These are phyloP conservation scores for Lordiphosa clarofinis DNA, from an alignment of 1,140 invertebrate species.

Conservation along the genomic window DNA sequence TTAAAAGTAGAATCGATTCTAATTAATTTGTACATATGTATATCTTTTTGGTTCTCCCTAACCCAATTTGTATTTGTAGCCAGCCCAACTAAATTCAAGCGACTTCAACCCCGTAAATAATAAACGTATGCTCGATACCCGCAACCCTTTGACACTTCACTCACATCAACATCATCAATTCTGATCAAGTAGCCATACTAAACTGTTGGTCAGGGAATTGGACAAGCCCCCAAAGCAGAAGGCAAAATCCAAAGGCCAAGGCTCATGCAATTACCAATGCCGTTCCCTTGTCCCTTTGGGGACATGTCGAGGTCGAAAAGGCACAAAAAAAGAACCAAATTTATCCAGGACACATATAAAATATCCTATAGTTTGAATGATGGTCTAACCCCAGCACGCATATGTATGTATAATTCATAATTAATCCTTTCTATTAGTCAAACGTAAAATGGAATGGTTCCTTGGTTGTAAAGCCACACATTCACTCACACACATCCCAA, in stretches of 20 bases:
- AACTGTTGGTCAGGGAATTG: constrained; percentile 41
- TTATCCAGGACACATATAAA: constrained; percentile 56
- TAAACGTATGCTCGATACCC: constrained; percentile 29
- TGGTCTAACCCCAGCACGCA: constrained; percentile 27
- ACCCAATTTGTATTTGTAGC: no score
- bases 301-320: constrained; percentile 9
- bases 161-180: constrained; percentile 65
- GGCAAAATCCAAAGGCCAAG: constrained; percentile 22
- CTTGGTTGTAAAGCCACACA: no score
- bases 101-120: constrained; percentile 43
- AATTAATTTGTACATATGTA: no score
- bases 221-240: constrained; percentile 18
- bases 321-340: constrained; percentile 31
- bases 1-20: no score
- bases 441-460: no score
- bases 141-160: constrained; percentile 26
- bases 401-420: constrained; percentile 77
- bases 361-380: background rate
- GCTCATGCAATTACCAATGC: constrained; percentile 42
- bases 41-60: no score
- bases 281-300: constrained; percentile 26
- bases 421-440: constrained; percentile 75
- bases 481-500: constrained; percentile 11
- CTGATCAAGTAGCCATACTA: constrained; percentile 69
- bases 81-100: no score